phyloP scores from a whole-genome alignment of 2,888 invertebrate genomes.

The Caenorhabditis sinica region DNA sequence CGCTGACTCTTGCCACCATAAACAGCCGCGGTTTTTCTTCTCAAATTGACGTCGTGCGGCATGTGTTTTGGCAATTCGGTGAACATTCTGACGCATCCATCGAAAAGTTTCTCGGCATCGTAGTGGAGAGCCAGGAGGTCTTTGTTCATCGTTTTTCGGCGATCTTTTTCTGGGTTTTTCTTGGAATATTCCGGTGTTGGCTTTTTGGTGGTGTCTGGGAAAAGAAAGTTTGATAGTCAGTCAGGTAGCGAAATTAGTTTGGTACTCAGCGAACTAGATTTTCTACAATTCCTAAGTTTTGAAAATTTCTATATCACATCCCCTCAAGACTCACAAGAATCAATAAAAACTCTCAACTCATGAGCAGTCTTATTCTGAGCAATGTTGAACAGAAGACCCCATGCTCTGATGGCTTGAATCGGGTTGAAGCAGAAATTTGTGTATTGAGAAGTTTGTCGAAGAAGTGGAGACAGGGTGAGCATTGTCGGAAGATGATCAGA shows the following conservation, averaged over 20 bases:
- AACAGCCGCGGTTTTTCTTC: not conserved
- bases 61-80: conserved; percentile 56
- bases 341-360: conserved; percentile 20
- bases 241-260: not conserved
- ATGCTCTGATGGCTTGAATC: conserved; percentile 42
- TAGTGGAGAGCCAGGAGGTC: conserved; percentile 30
- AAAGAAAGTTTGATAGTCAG: not conserved
- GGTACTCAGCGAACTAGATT: not conserved
- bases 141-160: not conserved
- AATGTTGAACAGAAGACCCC: conserved; percentile 43
- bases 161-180: too few relatives aligned
- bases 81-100: conserved; percentile 55
- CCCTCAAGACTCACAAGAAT: conserved; percentile 14
- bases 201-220: not conserved
- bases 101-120: conserved; percentile 40
- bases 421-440: conserved; percentile 44
- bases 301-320: not conserved
- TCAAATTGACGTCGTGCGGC: not conserved
- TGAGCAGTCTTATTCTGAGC: conserved; percentile 30
- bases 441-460: not conserved
- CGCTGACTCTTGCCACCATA: conserved; percentile 55
- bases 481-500: not conserved
- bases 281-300: not conserved
- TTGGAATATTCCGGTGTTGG: too few relatives aligned
- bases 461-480: not conserved